Base-by-base conservation (phyloP, 92 coral and sea anemone species). In the Epizoanthus ramosus region DNA sequence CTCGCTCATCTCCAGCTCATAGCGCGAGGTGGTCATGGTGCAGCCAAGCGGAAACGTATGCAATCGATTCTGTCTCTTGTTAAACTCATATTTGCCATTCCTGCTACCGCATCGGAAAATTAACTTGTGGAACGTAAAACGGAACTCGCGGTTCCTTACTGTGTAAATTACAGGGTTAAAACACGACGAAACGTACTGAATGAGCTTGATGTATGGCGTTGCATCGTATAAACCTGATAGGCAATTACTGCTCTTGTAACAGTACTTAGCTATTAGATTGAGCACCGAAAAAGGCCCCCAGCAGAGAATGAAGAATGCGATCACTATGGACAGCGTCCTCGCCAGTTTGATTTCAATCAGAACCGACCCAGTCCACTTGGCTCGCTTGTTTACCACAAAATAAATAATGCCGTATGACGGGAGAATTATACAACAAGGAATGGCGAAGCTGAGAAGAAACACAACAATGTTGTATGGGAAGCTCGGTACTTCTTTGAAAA, bases 351-450 rank as follows among this genome's bases (percentile, higher is more conserved):
- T 89, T 88, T 93, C 98, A 24, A 91, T 91, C 84, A 93, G 88
- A 0, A 93, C 98, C 17, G 95, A 91, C 43, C 98, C 93, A 73
- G 91, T 87, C 98, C 98, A 93, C 75, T 89, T 91, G 65, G 98
- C 89, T 77, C 91, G 98, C 54, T 86, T 69, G 5, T 91, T 88
- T 3, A 93, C 98, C 37, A 93, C 98, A 35, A 89, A 84, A 86
- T 91, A 93, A 28, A 93, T 93, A 74, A 71, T 87, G 5, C 90
- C 91, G 73, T 93, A 93, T 12, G 98, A 81, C 8, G 87, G 75
- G 5, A 93, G 43, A 45, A 93, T 91, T 5, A 91, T 89, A 8
- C 76, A 54, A 58, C 90, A 80, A 3, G 98, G 98, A 1, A 93
- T 63, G 17, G 90, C 92, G 86, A 93, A 93, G 57, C 94, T 81